Base-by-base conservation (phyloP, 2,797 vertebrate genomes). In the Gobio occitaniae region DNA sequence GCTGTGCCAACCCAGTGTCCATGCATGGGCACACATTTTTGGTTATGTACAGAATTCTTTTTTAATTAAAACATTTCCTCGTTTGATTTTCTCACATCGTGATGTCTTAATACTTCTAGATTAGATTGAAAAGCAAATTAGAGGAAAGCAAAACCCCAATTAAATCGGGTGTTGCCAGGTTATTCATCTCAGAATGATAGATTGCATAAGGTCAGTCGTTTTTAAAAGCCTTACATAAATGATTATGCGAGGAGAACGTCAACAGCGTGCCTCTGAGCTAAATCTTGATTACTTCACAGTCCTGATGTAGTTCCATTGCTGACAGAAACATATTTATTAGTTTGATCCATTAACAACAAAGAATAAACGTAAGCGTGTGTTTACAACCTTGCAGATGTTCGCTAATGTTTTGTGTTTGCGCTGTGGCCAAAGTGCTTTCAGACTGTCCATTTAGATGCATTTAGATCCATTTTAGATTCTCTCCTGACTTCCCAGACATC, bases 181-280 rank as follows among this genome's bases (percentile, higher is more conserved):
- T 52, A 56, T 44, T 78, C 44, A 72, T 61, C 72, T 71, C 65
- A 9, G 36, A 75, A 70, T 82, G 52, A 72, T 69, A 44, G 74
- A 72, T 86, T 83, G 75, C n/a, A 15, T 79, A 56, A 86, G 54
- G 70, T 83, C 85, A 36, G 38, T 15, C 7, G 2, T 44, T 61
- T 72, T 81, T 56, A 41, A 80, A 74, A 85, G 77, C 54, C 56
- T 65, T 72, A 81, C 6, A 41, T 77, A 86, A 86, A 66, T 25
- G 44, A 83, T 65, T 83, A 47, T 1, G 4, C 1, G 11, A 29
- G 72, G 41, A 19, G 17, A 54, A 69, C 7, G 19, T 69, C 32
- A 61, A 5, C 16, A 38, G 19, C 44, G 6, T 29, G 32, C 44
- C 61, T 32, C 50, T 25, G 15, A 32, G 44, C 52, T 65, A 54